Evolutionary conservation across 2,888 invertebrate genomes (phyloP), one percentile per base, ranked within the genome.

Genomic region (Eupithecia abbreviata): DNA sequence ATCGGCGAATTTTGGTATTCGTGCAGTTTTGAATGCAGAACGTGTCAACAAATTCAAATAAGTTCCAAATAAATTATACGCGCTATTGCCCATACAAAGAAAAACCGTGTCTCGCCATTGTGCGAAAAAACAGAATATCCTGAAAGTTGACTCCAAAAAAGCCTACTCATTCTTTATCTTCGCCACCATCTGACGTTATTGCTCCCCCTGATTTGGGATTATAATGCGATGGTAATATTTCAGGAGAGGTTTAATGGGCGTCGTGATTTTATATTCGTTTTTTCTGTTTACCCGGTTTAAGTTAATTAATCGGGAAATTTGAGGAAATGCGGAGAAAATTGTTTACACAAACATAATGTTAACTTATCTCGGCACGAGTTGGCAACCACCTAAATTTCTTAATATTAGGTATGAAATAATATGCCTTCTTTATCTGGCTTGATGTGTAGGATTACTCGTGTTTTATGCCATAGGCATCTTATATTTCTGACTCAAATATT

Each of bases 141-240:
- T 43, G 9, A 68, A 45, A 69, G 30, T 30, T 69, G 69, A 69
- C 47, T 69, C 47, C 30, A 30, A 13, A 45, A 69, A 47, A 45
- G 69, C 69, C 43, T 47, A 10, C 18, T 69, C 18, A 30, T 69
- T 69, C 69, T 30, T 69, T 47, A 47, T 69, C 69, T 13, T 69
- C 47, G 9, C 67, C 12, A 67, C 55, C 71, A 75, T 72, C n/a
- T 72, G 69, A 43, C 43, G 68, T 13, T 68, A 72, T 72, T 72
- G 69, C 62, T 58, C 18, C 51, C n/a, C 72, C 73, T 73, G 67
- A 72, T 74, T 74, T 69, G 49, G 68, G 71, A 77, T 72, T 72
- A 65, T 74, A 77, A 74, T 77, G 72, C 62, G 72, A 72, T 68
- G 77, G 74, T 65, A 74, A 74, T 77, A 74, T 74, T 72, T 77